These are phyloP conservation scores for Copidosoma floridanum DNA, from an alignment of 1,140 invertebrate genomes.

Conservation along the genomic window DNA sequence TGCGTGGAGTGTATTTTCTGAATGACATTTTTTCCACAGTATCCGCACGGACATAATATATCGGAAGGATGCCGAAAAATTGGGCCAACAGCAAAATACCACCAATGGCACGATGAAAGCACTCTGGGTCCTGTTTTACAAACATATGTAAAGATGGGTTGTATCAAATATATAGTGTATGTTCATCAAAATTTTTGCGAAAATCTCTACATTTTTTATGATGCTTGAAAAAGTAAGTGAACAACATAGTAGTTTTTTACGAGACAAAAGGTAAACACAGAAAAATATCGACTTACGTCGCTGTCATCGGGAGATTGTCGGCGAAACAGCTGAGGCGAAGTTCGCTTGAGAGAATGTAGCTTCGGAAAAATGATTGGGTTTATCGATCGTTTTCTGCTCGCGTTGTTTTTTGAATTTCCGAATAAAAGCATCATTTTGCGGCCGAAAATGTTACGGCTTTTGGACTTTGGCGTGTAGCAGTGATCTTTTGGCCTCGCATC, in stretches of 20 bases:
- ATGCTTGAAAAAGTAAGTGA: no score
- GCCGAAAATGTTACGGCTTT: not conserved
- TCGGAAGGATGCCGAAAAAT: slow-evolving; percentile 48
- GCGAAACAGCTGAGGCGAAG: not conserved
- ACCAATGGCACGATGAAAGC: slow-evolving; percentile 46
- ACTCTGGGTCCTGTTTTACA: slow-evolving; percentile 43
- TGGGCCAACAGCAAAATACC: slow-evolving; percentile 42
- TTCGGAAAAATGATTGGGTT: not conserved
- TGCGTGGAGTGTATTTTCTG: slow-evolving; percentile 29
- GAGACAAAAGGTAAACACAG: no score
- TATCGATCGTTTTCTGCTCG: not conserved
- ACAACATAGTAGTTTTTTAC: no score
- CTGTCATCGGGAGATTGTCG: no score
- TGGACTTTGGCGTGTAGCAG: not conserved
- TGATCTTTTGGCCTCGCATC: not conserved
- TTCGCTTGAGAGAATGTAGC: not conserved
- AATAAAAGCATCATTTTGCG: slow-evolving; percentile 12
- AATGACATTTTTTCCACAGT: slow-evolving; percentile 39
- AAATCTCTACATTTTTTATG: no score
- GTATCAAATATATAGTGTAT: no score
- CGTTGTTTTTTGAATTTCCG: not conserved
- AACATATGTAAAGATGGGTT: no score
- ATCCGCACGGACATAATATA: slow-evolving; percentile 34
- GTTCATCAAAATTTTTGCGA: no score
- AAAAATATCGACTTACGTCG: no score